These are phyloP conservation scores for Physocephala rufipes DNA, from an alignment of 2,888 invertebrate genomes.

Conservation along the genomic window DNA sequence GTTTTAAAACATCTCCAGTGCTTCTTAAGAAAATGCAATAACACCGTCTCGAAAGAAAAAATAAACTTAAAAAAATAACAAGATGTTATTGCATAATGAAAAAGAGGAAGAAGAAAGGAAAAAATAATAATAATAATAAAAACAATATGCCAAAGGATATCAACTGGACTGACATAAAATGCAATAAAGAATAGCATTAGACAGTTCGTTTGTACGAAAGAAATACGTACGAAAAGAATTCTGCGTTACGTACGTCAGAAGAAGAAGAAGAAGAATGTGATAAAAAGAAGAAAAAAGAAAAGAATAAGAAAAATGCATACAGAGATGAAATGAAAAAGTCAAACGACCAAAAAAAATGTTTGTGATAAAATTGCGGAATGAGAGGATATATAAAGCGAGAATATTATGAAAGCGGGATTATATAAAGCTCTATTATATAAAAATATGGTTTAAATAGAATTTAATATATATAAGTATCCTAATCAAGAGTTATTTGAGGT, in stretches of 20 bases:
- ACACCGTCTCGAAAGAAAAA: background rate
- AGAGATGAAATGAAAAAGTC: too few relatives aligned
- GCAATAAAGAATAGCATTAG: slow-evolving; percentile 7
- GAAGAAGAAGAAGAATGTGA: background rate
- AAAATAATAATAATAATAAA: background rate
- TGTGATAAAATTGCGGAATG: background rate
- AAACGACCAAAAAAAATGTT: too few relatives aligned
- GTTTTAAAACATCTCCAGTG: background rate
- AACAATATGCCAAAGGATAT: background rate
- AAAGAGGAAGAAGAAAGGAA: background rate
- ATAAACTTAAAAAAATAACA: background rate
- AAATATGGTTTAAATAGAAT: too few relatives aligned
- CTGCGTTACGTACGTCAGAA: background rate
- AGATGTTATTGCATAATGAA: background rate
- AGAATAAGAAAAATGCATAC: background rate
- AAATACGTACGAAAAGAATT: background rate
- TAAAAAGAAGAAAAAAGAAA: background rate
- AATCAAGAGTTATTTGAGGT: too few relatives aligned
- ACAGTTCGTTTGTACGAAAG: slow-evolving; percentile 5
- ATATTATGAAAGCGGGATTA: too few relatives aligned
- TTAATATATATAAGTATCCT: too few relatives aligned
- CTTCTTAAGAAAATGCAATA: slow-evolving; percentile 9
- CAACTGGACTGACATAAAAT: slow-evolving; percentile 17
- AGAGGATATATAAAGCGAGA: background rate
- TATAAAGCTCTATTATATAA: too few relatives aligned